phyloP scores from a whole-genome alignment of 2,113 vertebrate species.

The Dicerorhinus sumatrensis region DNA sequence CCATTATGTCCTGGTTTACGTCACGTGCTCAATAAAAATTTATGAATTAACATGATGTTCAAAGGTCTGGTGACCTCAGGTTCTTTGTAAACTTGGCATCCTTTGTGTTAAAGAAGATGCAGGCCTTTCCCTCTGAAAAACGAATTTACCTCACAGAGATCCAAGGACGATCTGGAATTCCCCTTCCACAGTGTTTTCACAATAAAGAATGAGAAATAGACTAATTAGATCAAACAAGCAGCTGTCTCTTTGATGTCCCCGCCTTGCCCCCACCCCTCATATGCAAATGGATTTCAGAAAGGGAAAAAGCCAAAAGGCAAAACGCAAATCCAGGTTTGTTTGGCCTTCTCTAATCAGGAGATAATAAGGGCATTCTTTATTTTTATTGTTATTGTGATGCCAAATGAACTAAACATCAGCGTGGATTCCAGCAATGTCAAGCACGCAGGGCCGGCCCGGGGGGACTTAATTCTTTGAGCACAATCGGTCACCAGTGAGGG shows the following conservation, averaged over 20 bases:
- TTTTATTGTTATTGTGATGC: conserved; percentile 64
- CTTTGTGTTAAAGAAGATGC: not conserved
- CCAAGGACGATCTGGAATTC: conserved; percentile 20
- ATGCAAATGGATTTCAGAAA: conserved; percentile 43
- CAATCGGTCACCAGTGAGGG: not conserved
- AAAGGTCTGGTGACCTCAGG: not conserved
- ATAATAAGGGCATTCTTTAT: conserved; percentile 54
- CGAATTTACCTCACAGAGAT: not conserved
- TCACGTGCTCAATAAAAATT: not conserved
- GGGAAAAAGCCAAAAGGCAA: not conserved
- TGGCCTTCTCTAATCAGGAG: conserved; percentile 24
- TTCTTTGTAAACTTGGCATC: not conserved
- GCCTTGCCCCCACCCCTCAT: too few species aligned
- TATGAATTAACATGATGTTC: not conserved
- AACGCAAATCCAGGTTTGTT: not conserved
- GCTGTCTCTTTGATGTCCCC: conserved; percentile 32
- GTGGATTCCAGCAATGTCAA: not conserved
- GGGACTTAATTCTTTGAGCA: not conserved
- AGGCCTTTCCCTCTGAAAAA: not conserved
- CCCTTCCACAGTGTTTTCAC: conserved; percentile 43
- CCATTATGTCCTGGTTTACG: not conserved
- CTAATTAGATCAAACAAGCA: conserved; percentile 48
- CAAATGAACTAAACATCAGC: not conserved
- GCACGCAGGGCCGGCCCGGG: not conserved
- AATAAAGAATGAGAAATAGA: conserved; percentile 18